A percentile compares a stretch with the other conserved stretches of the same genome.
phyloP scores from a whole-genome alignment of 2,888 invertebrate genomes.

The Timema cristinae region DNA sequence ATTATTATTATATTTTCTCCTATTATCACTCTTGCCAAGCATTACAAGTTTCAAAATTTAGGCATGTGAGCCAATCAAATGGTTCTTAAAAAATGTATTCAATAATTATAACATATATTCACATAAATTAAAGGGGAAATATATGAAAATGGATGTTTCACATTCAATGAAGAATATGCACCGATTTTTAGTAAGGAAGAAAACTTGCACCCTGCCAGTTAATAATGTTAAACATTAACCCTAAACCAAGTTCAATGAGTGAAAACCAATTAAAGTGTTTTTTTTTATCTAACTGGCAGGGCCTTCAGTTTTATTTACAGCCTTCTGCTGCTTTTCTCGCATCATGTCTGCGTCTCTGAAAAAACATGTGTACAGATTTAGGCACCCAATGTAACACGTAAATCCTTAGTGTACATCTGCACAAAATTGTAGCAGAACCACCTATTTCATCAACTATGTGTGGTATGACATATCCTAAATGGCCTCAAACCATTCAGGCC shows the following conservation, averaged over 20 bases:
- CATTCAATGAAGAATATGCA: not conserved
- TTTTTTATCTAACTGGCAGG: conserved; percentile 22
- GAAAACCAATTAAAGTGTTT: not conserved
- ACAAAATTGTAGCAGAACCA: conserved; percentile 17
- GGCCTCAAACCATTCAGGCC: no score
- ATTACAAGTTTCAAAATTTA: no score
- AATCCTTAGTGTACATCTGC: not conserved
- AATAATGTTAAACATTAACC: not conserved
- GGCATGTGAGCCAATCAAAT: no score
- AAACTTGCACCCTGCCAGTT: conserved; percentile 21
- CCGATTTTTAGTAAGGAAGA: conserved; percentile 8
- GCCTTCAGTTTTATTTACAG: conserved; percentile 24
- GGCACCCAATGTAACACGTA: no score
- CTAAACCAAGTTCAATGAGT: not conserved
- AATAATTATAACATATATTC: no score
- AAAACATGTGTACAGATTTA: conserved; percentile 32
- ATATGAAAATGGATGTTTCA: no score
- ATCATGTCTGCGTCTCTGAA: conserved; percentile 82
- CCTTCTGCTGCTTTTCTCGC: conserved; percentile 71
- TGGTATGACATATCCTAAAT: no score
- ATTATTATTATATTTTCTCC: no score
- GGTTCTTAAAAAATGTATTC: no score
- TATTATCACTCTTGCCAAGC: no score
- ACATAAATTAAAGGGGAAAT: no score
- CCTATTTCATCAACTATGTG: not conserved